Evolutionary conservation across 2,797 vertebrate genomes (phyloP), one percentile per base, ranked within the genome.

Genomic region (Eupleurogrammus muticus): DNA sequence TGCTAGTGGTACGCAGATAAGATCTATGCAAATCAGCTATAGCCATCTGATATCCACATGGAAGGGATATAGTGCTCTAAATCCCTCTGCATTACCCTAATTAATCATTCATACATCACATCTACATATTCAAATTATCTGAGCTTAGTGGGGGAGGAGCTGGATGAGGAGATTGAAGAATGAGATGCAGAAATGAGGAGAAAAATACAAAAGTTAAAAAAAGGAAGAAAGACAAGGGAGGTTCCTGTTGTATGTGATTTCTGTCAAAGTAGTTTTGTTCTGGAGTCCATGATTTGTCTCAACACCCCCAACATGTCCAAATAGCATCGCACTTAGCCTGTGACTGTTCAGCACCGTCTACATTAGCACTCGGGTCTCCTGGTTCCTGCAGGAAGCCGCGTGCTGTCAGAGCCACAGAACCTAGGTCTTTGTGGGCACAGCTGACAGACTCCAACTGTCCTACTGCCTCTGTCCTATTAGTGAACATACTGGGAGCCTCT

Each of bases 101-200:
- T 94, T 92, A 93, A 94, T 93, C 83, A 93, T 92, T 89, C 90
- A 94, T 90, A 77, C 64, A 36, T 77, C 65, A 73, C 54, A 85
- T 93, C 86, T 92, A 67, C 90, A 94, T 93, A 93, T 94, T 93
- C 82, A 91, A 92, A 93, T 92, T 70, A 86, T 77, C 72, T 81
- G 70, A 73, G 69, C 55, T 74, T 36, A 49, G 58, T 48, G 67
- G 73, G 73, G 76, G 68, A 51, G 70, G 75, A 76, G 73, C 68
- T n/a, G 32, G 44, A 61, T 20, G 23, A 40, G 44, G 28, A 3
- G 28, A 28, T 28, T 28, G 16, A 17, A 17, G 17, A 44, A 44
- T 23, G 53, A 73, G 62, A 59, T 71, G 23, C 34, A 35, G n/a
- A 20, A 65, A 76, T 52, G 13, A 81, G 19, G 20, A 67, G 13